Evolutionary conservation across 2,113 vertebrate genomes (phyloP), one percentile per base, ranked within the genome.

Genomic region (Triplophysa rosa): DNA sequence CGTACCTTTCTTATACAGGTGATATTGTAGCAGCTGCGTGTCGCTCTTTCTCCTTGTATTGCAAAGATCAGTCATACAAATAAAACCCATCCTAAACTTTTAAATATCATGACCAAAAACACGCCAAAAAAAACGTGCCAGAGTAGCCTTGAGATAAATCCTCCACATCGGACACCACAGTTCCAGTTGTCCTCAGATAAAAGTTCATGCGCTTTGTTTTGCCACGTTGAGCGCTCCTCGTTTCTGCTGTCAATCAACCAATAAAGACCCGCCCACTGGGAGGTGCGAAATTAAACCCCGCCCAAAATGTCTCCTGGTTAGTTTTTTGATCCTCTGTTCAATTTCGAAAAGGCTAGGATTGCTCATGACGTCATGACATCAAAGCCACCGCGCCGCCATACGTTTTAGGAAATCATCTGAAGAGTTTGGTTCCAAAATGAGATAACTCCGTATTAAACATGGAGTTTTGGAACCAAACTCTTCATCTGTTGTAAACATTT

Each of bases 201-300:
- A 56, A 42, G 1, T 42, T 16, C 33, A 72, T 72, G 58, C 33
- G 7, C 11, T 49, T 75, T 63, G 63, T 47, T 75, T 29, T 75
- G 72, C 72, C 72, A 75, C 59, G 72, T 75, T 47, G 58, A 62
- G 4, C 17, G 13, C 42, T 11, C 19, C 8, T 4, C 10, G 14
- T 3, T 6, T 3, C 54, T 23, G 54, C 33, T 63, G 58, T 74
- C 72, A 74, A 63, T 74, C 72, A 61, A 58, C 21, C 24, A 24
- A 8, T 6, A 63, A 37, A 29, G 71, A 1, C 6, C 72, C 72
- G 72, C 72, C 72, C 71, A 59, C 59, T 5, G 42, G 14, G 8
- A 16, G 0, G 37, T 1, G 7, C 10, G 26, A 47, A 23, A 7
- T 33, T 17, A 65, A 17, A 7, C 7, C 17, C 11, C 19, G 52